Base-by-base conservation (phyloP, 1,140 invertebrate genomes). In the Drosophila mayri region DNA sequence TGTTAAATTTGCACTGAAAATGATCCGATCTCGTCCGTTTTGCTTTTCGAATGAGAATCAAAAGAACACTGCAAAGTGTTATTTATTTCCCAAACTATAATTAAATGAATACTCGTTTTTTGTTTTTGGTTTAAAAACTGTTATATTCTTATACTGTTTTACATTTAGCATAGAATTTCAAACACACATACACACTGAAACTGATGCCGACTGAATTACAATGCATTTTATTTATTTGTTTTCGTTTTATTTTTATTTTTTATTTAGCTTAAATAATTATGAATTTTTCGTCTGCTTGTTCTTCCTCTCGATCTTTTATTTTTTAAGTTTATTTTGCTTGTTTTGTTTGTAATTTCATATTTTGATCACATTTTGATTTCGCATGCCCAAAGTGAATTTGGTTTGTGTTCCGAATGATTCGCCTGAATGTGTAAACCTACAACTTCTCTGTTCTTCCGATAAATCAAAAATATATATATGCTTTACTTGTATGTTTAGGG, bases 351-450 rank as follows among this genome's bases (percentile, higher is more conserved):
- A 72, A 73, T 73, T 73, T 73, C 68, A 73, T 73, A 72, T 73
- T 73, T 73, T 82, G 86, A 90, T 90, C 86, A 90, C 86, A 90
- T 86, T 90, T 90, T 90, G 86, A 90, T 90, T 90, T 91, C 84
- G 86, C 86, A 76, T 90, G 82, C 71, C 86, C 82, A 90, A 81
- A 86, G 74, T 79, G 50, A 76, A 64, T 85, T 90, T 85, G 77
- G 85, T 88, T 87, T 90, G 75, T 84, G 72, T 87, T 81, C 85
- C 85, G 86, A 88, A 88, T 90, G 85, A 61, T 84, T 90, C 67
- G 83, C 83, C 83, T 87, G 84, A 87, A 87, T 83, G 67, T 68
- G 65, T 74, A 88, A 88, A 70, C 60, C 64, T 79, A 63, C 57
- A 47, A 68, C 32, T 54, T 8, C 18, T 30, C 63, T 73, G 41